phyloP scores from a whole-genome alignment of 2,797 vertebrate genomes.

The Taeniopygia guttata region DNA sequence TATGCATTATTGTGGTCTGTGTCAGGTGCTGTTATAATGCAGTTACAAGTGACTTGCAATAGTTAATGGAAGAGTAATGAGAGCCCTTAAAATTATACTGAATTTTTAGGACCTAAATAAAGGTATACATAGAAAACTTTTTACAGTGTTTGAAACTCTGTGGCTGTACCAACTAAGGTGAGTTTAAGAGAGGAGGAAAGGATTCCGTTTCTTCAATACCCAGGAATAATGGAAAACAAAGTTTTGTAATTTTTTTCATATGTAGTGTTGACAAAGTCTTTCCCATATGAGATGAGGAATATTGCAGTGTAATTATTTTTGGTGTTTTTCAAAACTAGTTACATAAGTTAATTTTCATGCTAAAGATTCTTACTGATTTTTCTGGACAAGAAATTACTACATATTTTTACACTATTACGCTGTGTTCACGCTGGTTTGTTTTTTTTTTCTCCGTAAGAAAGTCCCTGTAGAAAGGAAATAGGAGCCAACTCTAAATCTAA shows the following conservation, averaged over 20 bases:
- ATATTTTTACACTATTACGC: background rate
- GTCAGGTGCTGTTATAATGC: background rate
- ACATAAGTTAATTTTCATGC: background rate
- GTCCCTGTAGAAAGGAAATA: conserved; percentile 51
- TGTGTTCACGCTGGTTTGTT: background rate
- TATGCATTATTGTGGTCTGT: background rate
- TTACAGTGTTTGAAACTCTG: background rate
- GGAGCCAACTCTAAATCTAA: conserved; percentile 38
- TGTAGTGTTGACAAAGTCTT: background rate
- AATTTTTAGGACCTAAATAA: background rate
- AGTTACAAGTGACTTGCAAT: background rate
- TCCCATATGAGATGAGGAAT: background rate
- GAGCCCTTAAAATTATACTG: background rate
- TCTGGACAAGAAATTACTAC: background rate
- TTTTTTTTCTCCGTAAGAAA: background rate
- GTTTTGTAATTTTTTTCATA: background rate
- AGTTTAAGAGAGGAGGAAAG: background rate
- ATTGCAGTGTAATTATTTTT: background rate
- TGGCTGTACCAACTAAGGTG: background rate
- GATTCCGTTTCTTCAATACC: background rate
- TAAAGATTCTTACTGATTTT: background rate
- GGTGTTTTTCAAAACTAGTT: background rate
- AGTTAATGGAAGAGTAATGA: background rate
- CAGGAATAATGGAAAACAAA: background rate
- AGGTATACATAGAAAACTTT: background rate